Percentiles rank a stretch among this genome's conserved stretches.
Conservation (phyloP, 1,140 invertebrate genomes). For the Drosophila burlai region DNA sequence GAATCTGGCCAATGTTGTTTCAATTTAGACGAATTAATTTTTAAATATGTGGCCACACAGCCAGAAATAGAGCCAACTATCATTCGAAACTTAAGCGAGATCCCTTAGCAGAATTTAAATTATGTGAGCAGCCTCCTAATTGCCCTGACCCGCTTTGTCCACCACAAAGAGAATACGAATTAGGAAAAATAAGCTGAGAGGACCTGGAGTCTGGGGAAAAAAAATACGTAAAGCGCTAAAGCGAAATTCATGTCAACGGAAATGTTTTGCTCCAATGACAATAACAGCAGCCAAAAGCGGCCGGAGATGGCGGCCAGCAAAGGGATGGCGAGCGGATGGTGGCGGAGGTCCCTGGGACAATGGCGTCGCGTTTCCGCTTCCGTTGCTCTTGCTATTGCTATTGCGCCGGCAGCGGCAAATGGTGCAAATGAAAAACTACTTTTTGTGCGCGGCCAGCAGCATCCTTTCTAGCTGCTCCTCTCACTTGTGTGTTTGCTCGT, state of each 20-base stretch:
- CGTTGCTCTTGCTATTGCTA: slow-evolving; percentile 28
- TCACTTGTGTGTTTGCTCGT: slow-evolving; percentile 23
- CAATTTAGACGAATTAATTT: slow-evolving; percentile 58
- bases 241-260: slow-evolving; percentile 62
- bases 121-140: slow-evolving; percentile 27
- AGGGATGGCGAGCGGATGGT: background rate
- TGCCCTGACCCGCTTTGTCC: slow-evolving; percentile 20
- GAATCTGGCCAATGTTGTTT: slow-evolving; percentile 55
- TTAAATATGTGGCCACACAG: slow-evolving; percentile 45
- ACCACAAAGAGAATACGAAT: slow-evolving; percentile 31
- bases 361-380: slow-evolving; percentile 76
- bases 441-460: slow-evolving; percentile 41
- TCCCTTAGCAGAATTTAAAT: slow-evolving; percentile 14
- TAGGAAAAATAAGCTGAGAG: slow-evolving; percentile 24
- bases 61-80: background rate
- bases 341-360: slow-evolving; percentile 46
- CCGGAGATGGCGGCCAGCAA: slow-evolving; percentile 46
- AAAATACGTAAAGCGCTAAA: slow-evolving; percentile 49
- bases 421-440: slow-evolving; percentile 61
- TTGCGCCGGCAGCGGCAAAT: slow-evolving; percentile 48
- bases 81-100: background rate
- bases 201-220: background rate
- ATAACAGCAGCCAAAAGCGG: slow-evolving; percentile 53
- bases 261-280: slow-evolving; percentile 67
- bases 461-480: slow-evolving; percentile 40